A percentile compares a stretch with the other conserved stretches of the same genome.
phyloP scores from a whole-genome alignment of 2,113 vertebrate genomes.

The Scolopax mira region DNA sequence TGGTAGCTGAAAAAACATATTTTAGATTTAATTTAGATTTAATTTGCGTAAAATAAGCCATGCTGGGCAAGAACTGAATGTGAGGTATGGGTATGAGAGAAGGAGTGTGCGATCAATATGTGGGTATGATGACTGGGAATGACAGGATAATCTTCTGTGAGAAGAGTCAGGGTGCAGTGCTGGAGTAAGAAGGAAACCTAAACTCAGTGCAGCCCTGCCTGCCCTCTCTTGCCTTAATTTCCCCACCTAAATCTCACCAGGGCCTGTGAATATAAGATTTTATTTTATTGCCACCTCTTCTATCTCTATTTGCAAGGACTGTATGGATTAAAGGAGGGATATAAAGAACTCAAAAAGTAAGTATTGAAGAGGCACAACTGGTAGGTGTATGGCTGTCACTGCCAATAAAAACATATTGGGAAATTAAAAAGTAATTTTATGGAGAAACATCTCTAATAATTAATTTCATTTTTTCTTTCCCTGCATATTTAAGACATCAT shows the following conservation, averaged over 20 bases:
- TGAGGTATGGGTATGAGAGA: background rate
- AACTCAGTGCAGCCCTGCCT: background rate
- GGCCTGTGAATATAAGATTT: background rate
- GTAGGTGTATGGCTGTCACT: background rate
- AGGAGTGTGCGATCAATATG: background rate
- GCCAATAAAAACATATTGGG: background rate
- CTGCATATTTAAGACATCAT: background rate
- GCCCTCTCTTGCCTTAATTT: background rate
- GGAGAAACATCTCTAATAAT: background rate
- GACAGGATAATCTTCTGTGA: background rate
- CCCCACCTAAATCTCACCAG: background rate
- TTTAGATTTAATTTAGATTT: background rate
- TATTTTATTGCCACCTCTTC: background rate
- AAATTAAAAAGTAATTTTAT: background rate
- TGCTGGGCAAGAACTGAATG: background rate
- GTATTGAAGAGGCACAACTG: background rate
- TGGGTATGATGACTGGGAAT: background rate
- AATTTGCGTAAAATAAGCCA: background rate
- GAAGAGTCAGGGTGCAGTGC: background rate
- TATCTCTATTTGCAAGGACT: background rate
- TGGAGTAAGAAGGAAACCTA: background rate
- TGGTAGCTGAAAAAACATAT: background rate
- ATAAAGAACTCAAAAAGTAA: background rate
- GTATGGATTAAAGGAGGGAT: background rate
- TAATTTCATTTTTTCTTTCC: background rate